These are phyloP conservation scores for Chrysopilus asiliformis DNA, from an alignment of 2,888 invertebrate species.

Conservation along the genomic window DNA sequence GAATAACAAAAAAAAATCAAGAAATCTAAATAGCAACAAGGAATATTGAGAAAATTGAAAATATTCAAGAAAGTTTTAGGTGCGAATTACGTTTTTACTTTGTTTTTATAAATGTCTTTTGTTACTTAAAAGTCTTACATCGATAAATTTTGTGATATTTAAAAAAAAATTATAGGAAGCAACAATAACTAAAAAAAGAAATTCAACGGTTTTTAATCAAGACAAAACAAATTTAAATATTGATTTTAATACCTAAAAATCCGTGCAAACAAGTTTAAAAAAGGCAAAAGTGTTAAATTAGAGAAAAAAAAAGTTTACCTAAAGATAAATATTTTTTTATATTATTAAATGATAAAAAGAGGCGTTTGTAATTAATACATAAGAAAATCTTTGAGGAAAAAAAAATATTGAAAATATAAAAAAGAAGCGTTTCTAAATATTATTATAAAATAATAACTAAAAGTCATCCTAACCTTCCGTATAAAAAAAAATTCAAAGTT, in stretches of 20 bases:
- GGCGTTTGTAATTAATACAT: too few species aligned
- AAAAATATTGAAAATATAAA: not conserved
- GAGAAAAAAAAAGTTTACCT: not conserved
- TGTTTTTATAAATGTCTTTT: too few species aligned
- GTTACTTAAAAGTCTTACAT: conserved; percentile 16
- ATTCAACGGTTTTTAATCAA: too few species aligned
- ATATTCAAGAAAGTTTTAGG: too few species aligned
- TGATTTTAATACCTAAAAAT: too few species aligned
- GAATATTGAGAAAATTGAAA: too few species aligned
- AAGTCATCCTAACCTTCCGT: conserved; percentile 8
- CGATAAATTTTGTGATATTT: conserved; percentile 18
- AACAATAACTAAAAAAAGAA: conserved; percentile 6
- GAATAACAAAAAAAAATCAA: too few species aligned
- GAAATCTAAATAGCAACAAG: too few species aligned
- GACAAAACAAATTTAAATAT: too few species aligned
- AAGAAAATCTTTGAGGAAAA: too few species aligned
- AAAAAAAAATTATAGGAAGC: not conserved
- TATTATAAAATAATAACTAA: not conserved
- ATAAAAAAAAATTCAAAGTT: conserved; percentile 3
- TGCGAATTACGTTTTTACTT: too few species aligned
- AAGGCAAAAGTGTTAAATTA: conserved; percentile 7
- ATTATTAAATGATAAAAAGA: not conserved
- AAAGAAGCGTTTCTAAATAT: not conserved
- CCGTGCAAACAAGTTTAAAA: too few species aligned
- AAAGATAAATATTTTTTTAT: not conserved